A percentile compares a stretch with the other conserved stretches of the same genome.
These are phyloP conservation scores for Pipistrellus kuhlii DNA, from an alignment of 2,797 vertebrate species.

Conservation along the genomic window DNA sequence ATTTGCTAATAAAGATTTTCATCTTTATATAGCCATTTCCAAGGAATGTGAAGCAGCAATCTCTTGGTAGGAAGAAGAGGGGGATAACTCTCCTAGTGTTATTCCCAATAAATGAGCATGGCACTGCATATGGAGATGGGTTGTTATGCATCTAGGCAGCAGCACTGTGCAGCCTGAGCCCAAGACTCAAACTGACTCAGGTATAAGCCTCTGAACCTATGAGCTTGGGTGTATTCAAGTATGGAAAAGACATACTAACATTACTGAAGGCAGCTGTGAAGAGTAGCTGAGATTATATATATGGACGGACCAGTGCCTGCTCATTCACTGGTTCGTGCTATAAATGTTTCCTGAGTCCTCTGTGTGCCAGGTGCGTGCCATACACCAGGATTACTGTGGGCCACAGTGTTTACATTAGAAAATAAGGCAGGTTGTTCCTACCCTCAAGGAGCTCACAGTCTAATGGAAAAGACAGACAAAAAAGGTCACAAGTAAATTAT, in stretches of 20 bases:
- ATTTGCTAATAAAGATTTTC: constrained; percentile 84
- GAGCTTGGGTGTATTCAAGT: background rate
- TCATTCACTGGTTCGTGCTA: background rate
- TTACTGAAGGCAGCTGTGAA: background rate
- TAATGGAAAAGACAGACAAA: background rate
- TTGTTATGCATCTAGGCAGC: background rate
- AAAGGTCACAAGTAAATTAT: background rate
- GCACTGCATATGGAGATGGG: background rate
- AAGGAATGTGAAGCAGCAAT: constrained; percentile 40
- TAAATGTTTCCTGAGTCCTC: background rate
- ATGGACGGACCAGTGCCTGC: background rate
- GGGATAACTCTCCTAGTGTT: background rate
- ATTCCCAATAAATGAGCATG: background rate
- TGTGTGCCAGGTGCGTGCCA: background rate
- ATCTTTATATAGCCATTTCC: constrained; percentile 71
- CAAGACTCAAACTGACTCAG: background rate
- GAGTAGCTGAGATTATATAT: background rate
- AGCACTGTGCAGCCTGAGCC: background rate
- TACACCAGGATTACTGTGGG: background rate
- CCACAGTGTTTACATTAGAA: background rate
- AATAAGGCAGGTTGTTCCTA: background rate
- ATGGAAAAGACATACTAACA: background rate
- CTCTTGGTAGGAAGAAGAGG: constrained; percentile 50
- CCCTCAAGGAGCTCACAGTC: background rate
- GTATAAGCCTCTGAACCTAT: background rate